A percentile compares a stretch with the other conserved stretches of the same genome.
These are phyloP conservation scores for Drosophila virilis DNA, from an alignment of 1,140 invertebrate species.

Conservation along the genomic window DNA sequence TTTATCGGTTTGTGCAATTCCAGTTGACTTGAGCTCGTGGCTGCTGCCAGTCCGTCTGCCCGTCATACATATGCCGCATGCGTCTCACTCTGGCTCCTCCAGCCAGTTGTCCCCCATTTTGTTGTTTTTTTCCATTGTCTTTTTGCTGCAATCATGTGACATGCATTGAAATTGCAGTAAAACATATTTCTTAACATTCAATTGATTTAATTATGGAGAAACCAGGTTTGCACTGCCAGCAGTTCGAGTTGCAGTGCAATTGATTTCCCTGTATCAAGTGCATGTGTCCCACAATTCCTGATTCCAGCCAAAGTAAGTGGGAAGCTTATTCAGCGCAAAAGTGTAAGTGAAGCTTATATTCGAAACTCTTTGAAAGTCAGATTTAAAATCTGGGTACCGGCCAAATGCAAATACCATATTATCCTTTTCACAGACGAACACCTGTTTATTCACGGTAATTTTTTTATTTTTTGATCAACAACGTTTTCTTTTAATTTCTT, in stretches of 20 bases:
- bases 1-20: slow-evolving; percentile 19
- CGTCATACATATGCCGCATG: slow-evolving; percentile 45
- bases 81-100: neutral
- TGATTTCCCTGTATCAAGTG: too few relatives aligned
- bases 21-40: slow-evolving; percentile 63
- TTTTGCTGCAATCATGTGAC: neutral
- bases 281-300: too few relatives aligned
- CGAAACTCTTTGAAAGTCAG: too few relatives aligned
- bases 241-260: neutral
- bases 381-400: too few relatives aligned
- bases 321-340: too few relatives aligned
- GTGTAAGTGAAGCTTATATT: too few relatives aligned
- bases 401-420: too few relatives aligned
- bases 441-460: too few relatives aligned
- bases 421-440: too few relatives aligned
- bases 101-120: slow-evolving; percentile 23
- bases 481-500: too few relatives aligned
- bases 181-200: neutral
- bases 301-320: too few relatives aligned
- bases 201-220: slow-evolving; percentile 28
- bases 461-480: too few relatives aligned
- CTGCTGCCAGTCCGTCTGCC: slow-evolving; percentile 40
- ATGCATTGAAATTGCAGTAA: neutral
- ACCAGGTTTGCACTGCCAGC: slow-evolving; percentile 1
- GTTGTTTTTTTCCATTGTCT: slow-evolving; percentile 4